Evolutionary conservation across 2,888 invertebrate species (phyloP).

Genomic region (Nudaria mundana): DNA sequence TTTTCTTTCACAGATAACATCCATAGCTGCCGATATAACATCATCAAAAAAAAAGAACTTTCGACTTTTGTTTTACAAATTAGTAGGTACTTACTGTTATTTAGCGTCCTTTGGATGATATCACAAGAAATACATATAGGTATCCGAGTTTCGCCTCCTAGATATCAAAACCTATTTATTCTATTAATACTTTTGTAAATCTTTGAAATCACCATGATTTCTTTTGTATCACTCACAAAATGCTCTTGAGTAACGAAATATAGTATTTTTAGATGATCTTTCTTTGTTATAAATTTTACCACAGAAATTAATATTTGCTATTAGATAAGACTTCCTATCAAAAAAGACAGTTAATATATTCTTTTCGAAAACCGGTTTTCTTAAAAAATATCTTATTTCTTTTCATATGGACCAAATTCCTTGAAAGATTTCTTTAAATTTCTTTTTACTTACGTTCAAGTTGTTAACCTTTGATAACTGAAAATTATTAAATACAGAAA

Average conservation of each 20-base stretch:
- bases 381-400: conserved; percentile 28
- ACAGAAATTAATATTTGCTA: conserved; percentile 56
- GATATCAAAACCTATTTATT: conserved; percentile 41
- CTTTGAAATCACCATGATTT: conserved; percentile 54
- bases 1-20: conserved; percentile 32
- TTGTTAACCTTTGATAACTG: conserved; percentile 54
- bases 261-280: conserved; percentile 78
- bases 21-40: conserved; percentile 30
- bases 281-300: conserved; percentile 68
- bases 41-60: conserved; percentile 39
- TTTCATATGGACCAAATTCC: conserved; percentile 61
- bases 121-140: conserved; percentile 32
- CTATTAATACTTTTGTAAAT: conserved; percentile 36
- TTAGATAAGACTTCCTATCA: conserved; percentile 61
- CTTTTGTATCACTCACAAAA: conserved; percentile 46
- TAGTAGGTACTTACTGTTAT: conserved; percentile 55
- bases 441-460: conserved; percentile 40
- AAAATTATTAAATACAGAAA: conserved; percentile 36
- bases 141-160: conserved; percentile 43
- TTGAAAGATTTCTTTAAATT: conserved; percentile 40
- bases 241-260: conserved; percentile 48
- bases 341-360: conserved; percentile 27
- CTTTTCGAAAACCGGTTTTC: conserved; percentile 25
- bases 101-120: conserved; percentile 48
- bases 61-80: conserved; percentile 41